These are phyloP conservation scores for Leuciscus waleckii DNA, from an alignment of 2,797 vertebrate genomes.

Conservation along the genomic window DNA sequence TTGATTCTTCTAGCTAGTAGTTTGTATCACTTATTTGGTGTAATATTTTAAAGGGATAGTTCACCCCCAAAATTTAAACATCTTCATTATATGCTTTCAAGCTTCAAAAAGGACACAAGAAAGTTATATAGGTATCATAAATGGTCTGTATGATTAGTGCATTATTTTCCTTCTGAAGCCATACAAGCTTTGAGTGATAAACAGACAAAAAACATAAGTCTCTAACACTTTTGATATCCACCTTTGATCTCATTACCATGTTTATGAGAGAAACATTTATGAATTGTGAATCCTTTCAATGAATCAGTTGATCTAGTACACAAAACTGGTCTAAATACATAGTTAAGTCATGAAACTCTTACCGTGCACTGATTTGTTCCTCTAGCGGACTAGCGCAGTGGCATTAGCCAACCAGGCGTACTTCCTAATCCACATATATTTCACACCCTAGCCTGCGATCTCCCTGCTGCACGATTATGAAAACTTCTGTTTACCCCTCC, in stretches of 20 bases:
- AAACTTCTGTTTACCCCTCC: background rate
- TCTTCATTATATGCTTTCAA: background rate
- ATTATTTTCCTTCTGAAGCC: background rate
- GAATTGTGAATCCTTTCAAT: background rate
- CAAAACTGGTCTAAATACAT: background rate
- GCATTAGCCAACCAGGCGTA: background rate
- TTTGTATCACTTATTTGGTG: background rate
- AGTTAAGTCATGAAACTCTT: background rate
- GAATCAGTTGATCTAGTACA: background rate
- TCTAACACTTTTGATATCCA: background rate
- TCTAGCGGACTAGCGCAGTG: background rate
- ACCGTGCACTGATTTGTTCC: background rate
- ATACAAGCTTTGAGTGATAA: background rate
- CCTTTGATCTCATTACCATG: background rate
- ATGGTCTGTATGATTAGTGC: background rate
- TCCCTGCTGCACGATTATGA: background rate
- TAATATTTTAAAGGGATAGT: background rate
- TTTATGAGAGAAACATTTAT: background rate
- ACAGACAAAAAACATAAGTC: background rate
- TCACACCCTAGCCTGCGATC: background rate
- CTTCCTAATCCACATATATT: background rate
- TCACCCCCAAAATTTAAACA: background rate
- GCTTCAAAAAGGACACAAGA: background rate
- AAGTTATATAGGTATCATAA: background rate
- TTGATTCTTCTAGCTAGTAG: background rate